Evolutionary conservation across 2,888 invertebrate genomes (phyloP).

Genomic region (Omphaloscelis lunosa): DNA sequence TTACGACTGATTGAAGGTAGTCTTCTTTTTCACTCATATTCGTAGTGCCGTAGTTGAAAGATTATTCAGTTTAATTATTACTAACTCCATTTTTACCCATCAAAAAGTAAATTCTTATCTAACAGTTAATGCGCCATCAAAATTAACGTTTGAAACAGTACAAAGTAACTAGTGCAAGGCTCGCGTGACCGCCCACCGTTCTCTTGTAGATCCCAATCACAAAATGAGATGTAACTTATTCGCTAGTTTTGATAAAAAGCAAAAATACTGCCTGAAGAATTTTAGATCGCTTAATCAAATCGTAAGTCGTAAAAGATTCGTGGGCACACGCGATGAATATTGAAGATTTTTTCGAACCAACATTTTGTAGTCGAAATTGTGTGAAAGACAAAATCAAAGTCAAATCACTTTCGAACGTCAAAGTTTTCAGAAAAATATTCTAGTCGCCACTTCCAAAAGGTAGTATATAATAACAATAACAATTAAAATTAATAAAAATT

Average conservation of each 20-base stretch:
- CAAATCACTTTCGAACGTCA: too few relatives aligned
- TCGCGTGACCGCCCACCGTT: slow-evolving; percentile 79
- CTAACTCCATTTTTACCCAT: background rate
- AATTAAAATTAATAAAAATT: too few relatives aligned
- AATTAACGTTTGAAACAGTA: slow-evolving; percentile 42
- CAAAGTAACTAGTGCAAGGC: slow-evolving; percentile 32
- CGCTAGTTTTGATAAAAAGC: slow-evolving; percentile 77
- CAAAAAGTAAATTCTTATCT: slow-evolving; percentile 17
- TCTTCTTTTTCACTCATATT: background rate
- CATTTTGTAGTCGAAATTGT: slow-evolving; percentile 11
- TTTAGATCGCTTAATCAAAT: slow-evolving; percentile 77
- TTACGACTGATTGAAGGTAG: background rate
- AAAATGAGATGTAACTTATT: slow-evolving; percentile 86
- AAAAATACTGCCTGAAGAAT: slow-evolving; percentile 71
- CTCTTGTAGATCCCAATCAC: slow-evolving; percentile 79
- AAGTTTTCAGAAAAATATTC: too few relatives aligned
- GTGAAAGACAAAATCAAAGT: background rate
- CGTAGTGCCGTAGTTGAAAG: background rate
- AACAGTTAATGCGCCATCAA: slow-evolving; percentile 18
- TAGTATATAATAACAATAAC: too few relatives aligned
- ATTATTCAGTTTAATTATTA: background rate
- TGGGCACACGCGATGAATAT: slow-evolving; percentile 57
- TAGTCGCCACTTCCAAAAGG: too few relatives aligned
- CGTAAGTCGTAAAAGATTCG: slow-evolving; percentile 58
- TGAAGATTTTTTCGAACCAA: slow-evolving; percentile 22